phyloP scores from a whole-genome alignment of 2,888 invertebrate genomes.

The Hirtodrosophila alboralis region DNA sequence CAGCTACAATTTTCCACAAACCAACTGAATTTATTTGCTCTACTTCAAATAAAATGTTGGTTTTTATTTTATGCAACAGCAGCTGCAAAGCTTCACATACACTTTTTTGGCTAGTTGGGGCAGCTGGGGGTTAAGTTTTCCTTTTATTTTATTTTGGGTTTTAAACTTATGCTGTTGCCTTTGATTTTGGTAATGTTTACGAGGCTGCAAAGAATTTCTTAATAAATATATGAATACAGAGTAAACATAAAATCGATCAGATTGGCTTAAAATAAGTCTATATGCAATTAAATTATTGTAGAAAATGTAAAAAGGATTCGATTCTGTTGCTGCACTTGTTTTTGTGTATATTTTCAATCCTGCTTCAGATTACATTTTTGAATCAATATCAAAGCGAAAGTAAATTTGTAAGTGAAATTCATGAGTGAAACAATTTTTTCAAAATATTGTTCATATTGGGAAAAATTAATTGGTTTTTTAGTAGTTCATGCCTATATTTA shows the following conservation, averaged over 20 bases:
- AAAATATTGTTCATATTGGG: no score
- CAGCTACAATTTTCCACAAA: conserved; percentile 63
- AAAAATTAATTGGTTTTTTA: no score
- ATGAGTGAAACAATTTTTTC: no score
- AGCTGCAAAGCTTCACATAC: conserved; percentile 45
- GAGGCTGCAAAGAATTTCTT: background rate
- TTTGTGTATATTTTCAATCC: no score
- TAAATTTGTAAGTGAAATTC: no score
- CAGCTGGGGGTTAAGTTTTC: conserved; percentile 4
- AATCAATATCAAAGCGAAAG: no score
- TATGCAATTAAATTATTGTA: background rate
- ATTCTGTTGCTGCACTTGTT: no score
- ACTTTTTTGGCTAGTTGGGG: conserved; percentile 1
- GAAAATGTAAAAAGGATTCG: no score
- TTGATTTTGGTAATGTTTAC: conserved; percentile 49
- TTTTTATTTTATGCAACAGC: conserved; percentile 70
- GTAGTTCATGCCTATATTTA: no score
- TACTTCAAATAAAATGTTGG: conserved; percentile 70
- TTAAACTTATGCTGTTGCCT: conserved; percentile 43
- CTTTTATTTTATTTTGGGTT: background rate
- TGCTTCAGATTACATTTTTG: no score
- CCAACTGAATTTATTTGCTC: conserved; percentile 71
- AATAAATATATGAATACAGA: background rate
- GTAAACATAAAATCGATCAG: conserved; percentile 8
- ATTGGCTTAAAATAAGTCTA: background rate